A percentile compares a stretch with the other conserved stretches of the same genome.
Evolutionary conservation across 2,797 vertebrate species (phyloP).

Genomic region (Hippopotamyrus pictus): DNA sequence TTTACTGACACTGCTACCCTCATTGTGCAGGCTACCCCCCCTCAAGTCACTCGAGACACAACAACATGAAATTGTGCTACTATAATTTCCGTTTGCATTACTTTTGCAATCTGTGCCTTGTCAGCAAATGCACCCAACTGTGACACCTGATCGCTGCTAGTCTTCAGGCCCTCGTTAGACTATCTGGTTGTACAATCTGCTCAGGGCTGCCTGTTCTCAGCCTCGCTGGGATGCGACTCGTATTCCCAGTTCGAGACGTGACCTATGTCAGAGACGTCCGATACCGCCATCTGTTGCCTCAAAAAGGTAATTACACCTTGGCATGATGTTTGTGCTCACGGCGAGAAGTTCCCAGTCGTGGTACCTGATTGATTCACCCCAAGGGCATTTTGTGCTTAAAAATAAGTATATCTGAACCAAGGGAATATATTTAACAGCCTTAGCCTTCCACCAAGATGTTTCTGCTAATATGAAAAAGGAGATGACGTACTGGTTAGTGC

Average conservation of each 20-base stretch:
- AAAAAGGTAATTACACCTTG: neutral
- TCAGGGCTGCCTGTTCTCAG: neutral
- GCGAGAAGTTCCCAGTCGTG: neutral
- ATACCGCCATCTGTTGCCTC: slow-evolving; percentile 1
- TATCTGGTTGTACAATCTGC: neutral
- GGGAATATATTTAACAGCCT: neutral
- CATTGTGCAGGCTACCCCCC: neutral
- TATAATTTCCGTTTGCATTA: neutral
- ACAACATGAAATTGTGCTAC: neutral
- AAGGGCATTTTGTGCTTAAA: neutral
- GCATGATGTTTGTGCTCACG: neutral
- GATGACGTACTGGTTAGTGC: neutral
- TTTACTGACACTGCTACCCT: neutral
- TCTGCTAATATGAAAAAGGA: neutral
- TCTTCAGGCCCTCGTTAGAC: neutral
- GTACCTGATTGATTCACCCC: neutral
- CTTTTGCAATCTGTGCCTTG: neutral
- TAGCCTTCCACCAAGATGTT: neutral
- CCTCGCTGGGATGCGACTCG: neutral
- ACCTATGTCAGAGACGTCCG: neutral
- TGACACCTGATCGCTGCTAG: neutral
- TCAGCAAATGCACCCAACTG: neutral
- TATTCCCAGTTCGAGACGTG: neutral
- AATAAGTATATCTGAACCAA: neutral
- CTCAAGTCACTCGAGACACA: neutral